Base-by-base conservation (phyloP, 2,113 vertebrate species). In the Pseudorectes ferrugineus region DNA sequence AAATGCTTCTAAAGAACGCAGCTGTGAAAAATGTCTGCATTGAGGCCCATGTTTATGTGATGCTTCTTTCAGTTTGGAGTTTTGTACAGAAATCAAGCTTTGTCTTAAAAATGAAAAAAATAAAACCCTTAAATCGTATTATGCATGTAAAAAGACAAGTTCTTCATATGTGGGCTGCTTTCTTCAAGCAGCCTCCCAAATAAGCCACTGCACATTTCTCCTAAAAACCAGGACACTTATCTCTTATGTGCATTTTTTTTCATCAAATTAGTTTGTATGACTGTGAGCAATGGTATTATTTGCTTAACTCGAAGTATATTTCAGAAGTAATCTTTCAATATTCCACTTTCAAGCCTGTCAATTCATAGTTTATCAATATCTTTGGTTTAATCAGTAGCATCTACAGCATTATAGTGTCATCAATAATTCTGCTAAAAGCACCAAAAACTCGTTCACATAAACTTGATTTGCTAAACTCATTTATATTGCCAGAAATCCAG, bases 141-240 rank as follows among this genome's bases (percentile, higher is more conserved):
- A n/a, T 5, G 28, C 24, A 24, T 83, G 71, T 68, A 81, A 79
- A 80, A 85, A 81, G 38, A 38, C 52, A 92, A 88, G 26, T 18
- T 78, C 76, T 79, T 83, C 40, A 61, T 72, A 89, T 91, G 71
- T 87, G 62, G 71, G 87, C n/a, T 79, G 54, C 58, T 95, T 38
- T 85, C 85, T 95, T 75, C 73, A 57, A 93, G 93, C 61, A 88
- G 62, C 22, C 48, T 91, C 75, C 51, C 43, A 85, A 63, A 62
- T 18, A 93, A 94, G 66, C 61, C 76, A 93, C 38, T 74, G 52
- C 51, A 59, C 9, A 83, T 75, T 88, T 85, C 51, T 95, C 79
- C 55, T 70, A 82, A 95, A 95, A 93, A 26, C 28, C 72, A 96
- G 91, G 55, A 89, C 40, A 59, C 23, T 81, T 87, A 95, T 18